Evolutionary conservation across 1,140 invertebrate species (phyloP), one percentile per base, ranked within the genome.

Genomic region (Cardiocondyla obscurior): DNA sequence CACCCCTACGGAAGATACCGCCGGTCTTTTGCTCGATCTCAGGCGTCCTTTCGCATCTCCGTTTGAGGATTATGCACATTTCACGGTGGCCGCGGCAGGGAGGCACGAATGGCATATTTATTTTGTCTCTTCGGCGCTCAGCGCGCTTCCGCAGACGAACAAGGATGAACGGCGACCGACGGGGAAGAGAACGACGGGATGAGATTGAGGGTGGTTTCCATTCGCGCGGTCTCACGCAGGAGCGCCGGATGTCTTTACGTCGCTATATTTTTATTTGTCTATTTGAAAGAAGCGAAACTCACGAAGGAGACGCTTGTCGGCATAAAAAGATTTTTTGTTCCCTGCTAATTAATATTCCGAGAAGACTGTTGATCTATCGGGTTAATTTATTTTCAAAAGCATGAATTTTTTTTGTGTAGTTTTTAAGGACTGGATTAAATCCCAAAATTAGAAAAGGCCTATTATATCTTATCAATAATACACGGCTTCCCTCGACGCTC

Each of bases 1-100:
- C 49, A 28, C 65, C 49, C 25, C n/a, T 46, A n/a, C 25, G 36
- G 51, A 81, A 85, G 53, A 55, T 73, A 49, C 62, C 64, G n/a
- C 6, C 57, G 53, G 39, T 60, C 30, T 65, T 42, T 67, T 44
- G 67, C 28, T 64, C 81, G 39, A 74, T 42, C 77, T 44, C 19
- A 6, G 57, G 25, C 36, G 67, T 49, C 19, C 81, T 36, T 25
- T 65, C 55, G 28, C 85, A 28, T 30, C 82, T 70, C 73, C 92
- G 91, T 93, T 93, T 93, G 92, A 93, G 90, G 92, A 93, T 94
- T 93, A 92, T 84, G 77, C 70, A 67, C 87, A 81, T 85, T 86
- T 85, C 74, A 85, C 53, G 83, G 69, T 86, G 81, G 84, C 44
- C 74, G 72, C 65, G 55, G 88, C 82, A 81, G 88, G 90, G 83